Evolutionary conservation across 2,888 invertebrate species (phyloP).

Genomic region (Operophtera brumata): DNA sequence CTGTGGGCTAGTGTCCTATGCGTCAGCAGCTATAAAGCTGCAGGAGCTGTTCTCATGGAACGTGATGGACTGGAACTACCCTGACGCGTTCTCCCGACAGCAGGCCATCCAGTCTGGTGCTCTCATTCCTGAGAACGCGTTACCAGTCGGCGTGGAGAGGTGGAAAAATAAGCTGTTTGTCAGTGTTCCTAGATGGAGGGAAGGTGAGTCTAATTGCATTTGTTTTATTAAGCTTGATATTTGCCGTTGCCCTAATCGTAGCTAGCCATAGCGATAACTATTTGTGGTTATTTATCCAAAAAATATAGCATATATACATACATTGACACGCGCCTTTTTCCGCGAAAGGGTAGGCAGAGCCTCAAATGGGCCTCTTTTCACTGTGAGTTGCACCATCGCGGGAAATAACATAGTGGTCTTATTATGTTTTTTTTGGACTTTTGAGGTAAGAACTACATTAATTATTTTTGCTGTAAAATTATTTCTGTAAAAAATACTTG

Average conservation of each 20-base stretch:
- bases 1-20: constrained; percentile 49
- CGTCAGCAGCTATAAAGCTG: constrained; percentile 75
- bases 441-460: too few relatives aligned
- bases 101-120: constrained; percentile 83
- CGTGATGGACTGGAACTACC: constrained; percentile 87
- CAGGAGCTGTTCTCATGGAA: constrained; percentile 89
- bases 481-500: too few relatives aligned
- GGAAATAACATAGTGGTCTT: too few relatives aligned
- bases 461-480: too few relatives aligned
- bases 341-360: too few relatives aligned
- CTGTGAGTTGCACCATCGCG: too few relatives aligned
- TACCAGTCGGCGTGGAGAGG: constrained; percentile 91
- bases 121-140: constrained; percentile 87
- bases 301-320: too few relatives aligned
- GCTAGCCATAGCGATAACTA: too few relatives aligned
- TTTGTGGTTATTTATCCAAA: too few relatives aligned
- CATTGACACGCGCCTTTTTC: too few relatives aligned
- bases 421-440: too few relatives aligned
- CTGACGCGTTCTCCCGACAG: constrained; percentile 81
- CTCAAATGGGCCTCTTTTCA: too few relatives aligned
- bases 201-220: constrained; percentile 72
- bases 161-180: constrained; percentile 91
- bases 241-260: neutral
- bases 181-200: constrained; percentile 89
- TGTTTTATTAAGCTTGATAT: neutral